Base-by-base conservation (phyloP, 2,888 invertebrate genomes). In the Crossocerus cetratus region DNA sequence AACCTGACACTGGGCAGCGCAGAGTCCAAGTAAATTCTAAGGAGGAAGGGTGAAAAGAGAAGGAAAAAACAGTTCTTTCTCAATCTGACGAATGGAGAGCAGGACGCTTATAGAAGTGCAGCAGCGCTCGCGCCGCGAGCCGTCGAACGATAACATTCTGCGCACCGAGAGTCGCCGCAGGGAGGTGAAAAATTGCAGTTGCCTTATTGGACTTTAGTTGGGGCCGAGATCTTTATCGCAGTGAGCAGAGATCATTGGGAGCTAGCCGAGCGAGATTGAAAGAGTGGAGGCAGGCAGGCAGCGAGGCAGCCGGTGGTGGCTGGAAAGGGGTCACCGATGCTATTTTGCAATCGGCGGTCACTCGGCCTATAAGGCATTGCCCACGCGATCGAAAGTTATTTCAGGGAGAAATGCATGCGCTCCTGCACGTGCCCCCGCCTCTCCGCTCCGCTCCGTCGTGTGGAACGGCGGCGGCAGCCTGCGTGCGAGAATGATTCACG, bases 401-500 rank as follows among this genome's bases (percentile, higher is more conserved):
- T 60, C 69, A 45, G 75, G 64, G 77, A 69, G 65, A 69, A 65
- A 61, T 62, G 72, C 64, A 68, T 44, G 16, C 43, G 67, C 58
- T 54, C 61, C 49, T 74, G 69, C 79, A 81, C 78, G 78, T 79
- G 72, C 66, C 65, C 61, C 64, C 62, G 64, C 74, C 72, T 72
- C n/a, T n/a, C n/a, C n/a, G n/a, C n/a, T n/a, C n/a, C n/a, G n/a
- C n/a, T n/a, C n/a, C n/a, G 23, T 32, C 23, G 23, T 32, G 23
- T 32, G 23, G 23, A 32, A 32, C 23, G 23, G 8, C 32, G 23
- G 3, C 23, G 11, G 32, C 4, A 32, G 32, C 32, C 32, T 32
- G 32, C 32, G 81, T 75, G 78, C 73, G 79, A 81, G 75, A 79
- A 75, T 81, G 71, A 78, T 78, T 80, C 78, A 81, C 77, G 76